A percentile compares a stretch with the other conserved stretches of the same genome.
phyloP scores from a whole-genome alignment of 2,113 vertebrate genomes.

The Vidua macroura region DNA sequence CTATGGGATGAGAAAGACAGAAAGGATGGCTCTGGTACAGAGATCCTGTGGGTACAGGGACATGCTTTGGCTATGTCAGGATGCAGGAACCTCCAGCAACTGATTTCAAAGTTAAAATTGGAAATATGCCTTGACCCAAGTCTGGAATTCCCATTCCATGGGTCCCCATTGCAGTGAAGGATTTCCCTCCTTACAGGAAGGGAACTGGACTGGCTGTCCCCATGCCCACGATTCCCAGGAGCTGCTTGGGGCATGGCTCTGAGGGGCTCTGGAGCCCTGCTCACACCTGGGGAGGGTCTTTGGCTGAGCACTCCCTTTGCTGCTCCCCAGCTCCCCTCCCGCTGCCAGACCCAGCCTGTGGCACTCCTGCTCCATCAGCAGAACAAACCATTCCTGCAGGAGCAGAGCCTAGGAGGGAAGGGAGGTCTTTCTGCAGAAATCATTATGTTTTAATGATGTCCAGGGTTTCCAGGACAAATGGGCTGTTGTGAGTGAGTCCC shows the following conservation, averaged over 20 bases:
- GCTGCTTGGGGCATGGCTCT: background rate
- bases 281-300: fast-evolving
- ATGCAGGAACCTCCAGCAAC: background rate
- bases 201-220: background rate
- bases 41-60: background rate
- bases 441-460: fast-evolving
- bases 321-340: background rate
- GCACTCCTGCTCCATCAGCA: background rate
- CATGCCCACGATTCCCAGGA: fast-evolving
- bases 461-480: background rate
- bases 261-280: background rate
- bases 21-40: background rate
- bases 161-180: background rate
- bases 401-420: background rate
- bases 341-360: fast-evolving
- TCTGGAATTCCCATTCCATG: background rate
- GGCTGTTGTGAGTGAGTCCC: background rate
- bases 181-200: background rate
- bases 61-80: background rate
- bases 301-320: fast-evolving
- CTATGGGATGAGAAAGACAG: background rate
- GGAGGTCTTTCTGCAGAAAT: background rate
- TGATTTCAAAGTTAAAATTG: background rate
- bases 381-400: background rate
- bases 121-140: background rate